A percentile compares a stretch with the other conserved stretches of the same genome.
Evolutionary conservation across 2,113 vertebrate species (phyloP).

Genomic region (Psammodynastes pulverulentus): DNA sequence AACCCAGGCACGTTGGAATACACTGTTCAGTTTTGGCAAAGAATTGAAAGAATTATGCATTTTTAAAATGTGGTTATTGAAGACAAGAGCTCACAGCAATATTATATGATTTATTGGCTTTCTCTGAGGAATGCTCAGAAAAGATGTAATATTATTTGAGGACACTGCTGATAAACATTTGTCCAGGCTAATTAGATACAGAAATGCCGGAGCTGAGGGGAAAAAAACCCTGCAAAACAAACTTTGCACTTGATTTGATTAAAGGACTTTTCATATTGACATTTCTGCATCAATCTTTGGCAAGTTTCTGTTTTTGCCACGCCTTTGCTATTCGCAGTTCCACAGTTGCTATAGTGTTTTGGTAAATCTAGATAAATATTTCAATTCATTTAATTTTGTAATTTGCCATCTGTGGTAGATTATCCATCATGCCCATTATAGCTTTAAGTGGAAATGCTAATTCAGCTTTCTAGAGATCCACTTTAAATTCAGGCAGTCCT

Average conservation of each 20-base stretch:
- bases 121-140: conserved; percentile 8
- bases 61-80: conserved; percentile 33
- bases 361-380: background rate
- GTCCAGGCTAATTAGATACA: conserved; percentile 16
- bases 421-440: background rate
- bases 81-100: conserved; percentile 17
- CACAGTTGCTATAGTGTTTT: background rate
- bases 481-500: background rate
- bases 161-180: conserved; percentile 25
- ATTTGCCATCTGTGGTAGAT: background rate
- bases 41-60: conserved; percentile 29
- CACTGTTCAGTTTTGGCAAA: conserved; percentile 12
- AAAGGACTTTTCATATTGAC: background rate
- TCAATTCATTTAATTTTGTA: background rate
- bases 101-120: conserved; percentile 16
- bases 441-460: background rate
- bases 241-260: background rate
- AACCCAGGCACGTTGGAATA: conserved; percentile 2
- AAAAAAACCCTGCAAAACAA: background rate
- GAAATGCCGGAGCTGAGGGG: background rate
- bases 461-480: background rate
- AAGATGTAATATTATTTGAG: conserved; percentile 23
- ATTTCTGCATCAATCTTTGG: background rate
- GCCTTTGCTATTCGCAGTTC: background rate
- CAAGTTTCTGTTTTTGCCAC: background rate